Evolutionary conservation across 2,888 invertebrate genomes (phyloP).

Genomic region (Branchellion lobata): DNA sequence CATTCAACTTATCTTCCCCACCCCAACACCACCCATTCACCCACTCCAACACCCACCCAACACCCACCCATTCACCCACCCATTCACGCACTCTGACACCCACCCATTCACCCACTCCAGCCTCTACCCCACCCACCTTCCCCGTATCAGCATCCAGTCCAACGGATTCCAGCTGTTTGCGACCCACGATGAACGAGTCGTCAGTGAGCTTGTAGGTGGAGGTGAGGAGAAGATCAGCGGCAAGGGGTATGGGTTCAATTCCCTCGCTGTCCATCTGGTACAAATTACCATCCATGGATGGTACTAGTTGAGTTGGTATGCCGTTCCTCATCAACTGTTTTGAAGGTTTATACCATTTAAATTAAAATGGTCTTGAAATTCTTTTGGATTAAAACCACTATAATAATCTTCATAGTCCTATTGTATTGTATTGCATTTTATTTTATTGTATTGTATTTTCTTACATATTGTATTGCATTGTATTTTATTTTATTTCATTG

Average conservation of each 20-base stretch:
- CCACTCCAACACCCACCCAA: no score
- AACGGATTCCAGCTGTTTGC: slow-evolving; percentile 80
- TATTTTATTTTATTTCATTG: no score
- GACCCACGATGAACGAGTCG: slow-evolving; percentile 67
- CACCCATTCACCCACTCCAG: neutral
- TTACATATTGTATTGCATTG: no score
- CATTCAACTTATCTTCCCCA: no score
- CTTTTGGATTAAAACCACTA: no score
- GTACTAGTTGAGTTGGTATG: slow-evolving; percentile 72
- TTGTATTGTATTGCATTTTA: neutral
- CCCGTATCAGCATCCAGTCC: slow-evolving; percentile 79
- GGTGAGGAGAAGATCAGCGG: slow-evolving; percentile 80
- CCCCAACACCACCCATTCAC: no score
- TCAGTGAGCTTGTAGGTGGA: slow-evolving; percentile 74
- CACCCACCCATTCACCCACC: neutral
- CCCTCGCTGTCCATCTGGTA: slow-evolving; percentile 83
- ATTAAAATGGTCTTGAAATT: neutral
- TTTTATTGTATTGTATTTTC: neutral
- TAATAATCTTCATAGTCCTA: no score
- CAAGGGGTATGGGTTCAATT: slow-evolving; percentile 82
- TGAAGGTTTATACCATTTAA: neutral
- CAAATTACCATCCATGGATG: slow-evolving; percentile 84
- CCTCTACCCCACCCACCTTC: slow-evolving; percentile 53
- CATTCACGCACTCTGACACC: no score
- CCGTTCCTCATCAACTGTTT: slow-evolving; percentile 57